phyloP scores from a whole-genome alignment of 1,140 invertebrate species.

The Calephelis nemesis region DNA sequence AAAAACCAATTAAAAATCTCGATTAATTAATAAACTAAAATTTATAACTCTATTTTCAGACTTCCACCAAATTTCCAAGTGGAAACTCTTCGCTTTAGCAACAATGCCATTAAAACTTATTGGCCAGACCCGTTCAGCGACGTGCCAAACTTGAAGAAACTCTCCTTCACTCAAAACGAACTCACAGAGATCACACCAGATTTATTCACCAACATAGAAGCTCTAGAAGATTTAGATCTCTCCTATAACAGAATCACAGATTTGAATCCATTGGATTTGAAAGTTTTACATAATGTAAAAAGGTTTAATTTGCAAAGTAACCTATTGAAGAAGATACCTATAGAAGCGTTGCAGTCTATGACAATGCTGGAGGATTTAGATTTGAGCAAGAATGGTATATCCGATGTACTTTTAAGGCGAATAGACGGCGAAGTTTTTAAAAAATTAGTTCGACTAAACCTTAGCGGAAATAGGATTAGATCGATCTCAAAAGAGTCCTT shows the following conservation, averaged over 20 bases:
- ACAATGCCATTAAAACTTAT: constrained; percentile 65
- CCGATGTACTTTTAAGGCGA: constrained; percentile 49
- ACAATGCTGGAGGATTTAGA: constrained; percentile 60
- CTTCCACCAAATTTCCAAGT: constrained; percentile 64
- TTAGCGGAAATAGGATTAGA: constrained; percentile 64
- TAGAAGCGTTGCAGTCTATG: constrained; percentile 55
- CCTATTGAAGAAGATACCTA: constrained; percentile 56
- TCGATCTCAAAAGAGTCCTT: constrained; percentile 64
- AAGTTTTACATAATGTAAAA: constrained; percentile 51
- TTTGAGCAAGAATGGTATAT: constrained; percentile 67
- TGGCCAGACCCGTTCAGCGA: constrained; percentile 69
- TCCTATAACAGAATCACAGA: constrained; percentile 76
- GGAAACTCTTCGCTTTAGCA: constrained; percentile 59
- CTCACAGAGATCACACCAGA: constrained; percentile 62
- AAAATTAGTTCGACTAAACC: constrained; percentile 54
- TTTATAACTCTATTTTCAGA: constrained; percentile 44
- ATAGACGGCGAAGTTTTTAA: constrained; percentile 43
- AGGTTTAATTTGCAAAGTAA: constrained; percentile 66
- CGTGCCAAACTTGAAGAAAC: constrained; percentile 55
- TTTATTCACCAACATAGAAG: constrained; percentile 59
- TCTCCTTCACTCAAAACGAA: constrained; percentile 65
- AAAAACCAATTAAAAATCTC: no score
- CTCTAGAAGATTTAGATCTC: constrained; percentile 74
- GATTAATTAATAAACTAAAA: no score
- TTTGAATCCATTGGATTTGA: constrained; percentile 63